A percentile compares a stretch with the other conserved stretches of the same genome.
phyloP scores from a whole-genome alignment of 2,797 vertebrate species.

The Melanotaenia trifasciata region DNA sequence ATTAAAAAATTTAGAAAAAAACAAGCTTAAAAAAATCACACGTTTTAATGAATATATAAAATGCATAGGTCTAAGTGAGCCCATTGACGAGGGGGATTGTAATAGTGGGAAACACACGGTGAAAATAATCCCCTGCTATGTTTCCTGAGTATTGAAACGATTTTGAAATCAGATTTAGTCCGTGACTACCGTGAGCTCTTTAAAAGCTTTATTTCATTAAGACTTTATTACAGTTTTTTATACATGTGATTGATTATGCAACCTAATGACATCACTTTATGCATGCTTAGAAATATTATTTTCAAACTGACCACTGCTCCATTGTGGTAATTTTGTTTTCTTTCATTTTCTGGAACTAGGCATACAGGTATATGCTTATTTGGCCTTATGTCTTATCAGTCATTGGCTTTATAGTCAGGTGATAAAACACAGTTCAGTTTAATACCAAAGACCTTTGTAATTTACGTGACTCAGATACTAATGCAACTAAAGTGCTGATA shows the following conservation, averaged over 20 bases:
- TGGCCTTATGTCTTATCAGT: slow-evolving; percentile 6
- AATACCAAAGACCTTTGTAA: slow-evolving; percentile 10
- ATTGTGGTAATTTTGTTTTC: slow-evolving; percentile 5
- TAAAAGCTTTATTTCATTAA: slow-evolving; percentile 50
- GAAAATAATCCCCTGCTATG: slow-evolving; percentile 36
- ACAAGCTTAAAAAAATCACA: background rate
- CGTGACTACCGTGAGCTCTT: slow-evolving; percentile 23
- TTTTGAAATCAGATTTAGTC: slow-evolving; percentile 49
- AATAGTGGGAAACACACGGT: slow-evolving; percentile 29
- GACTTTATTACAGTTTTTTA: slow-evolving; percentile 41
- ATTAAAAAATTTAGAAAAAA: background rate
- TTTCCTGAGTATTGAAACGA: slow-evolving; percentile 34
- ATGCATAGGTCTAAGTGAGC: background rate
- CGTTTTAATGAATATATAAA: background rate
- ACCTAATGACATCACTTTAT: slow-evolving; percentile 29
- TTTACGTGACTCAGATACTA: slow-evolving; percentile 14
- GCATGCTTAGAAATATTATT: slow-evolving; percentile 27
- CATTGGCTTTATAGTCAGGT: slow-evolving; percentile 1
- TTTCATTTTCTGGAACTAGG: background rate
- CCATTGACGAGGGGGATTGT: slow-evolving; percentile 1
- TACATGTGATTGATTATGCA: slow-evolving; percentile 45
- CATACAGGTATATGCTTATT: slow-evolving; percentile 12
- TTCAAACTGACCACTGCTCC: slow-evolving; percentile 5
- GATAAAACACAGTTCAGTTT: slow-evolving; percentile 18
- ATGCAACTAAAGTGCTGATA: slow-evolving; percentile 27